Percentiles rank a stretch among this genome's conserved stretches.
phyloP scores from a whole-genome alignment of 2,113 vertebrate species.

The Vidua chalybeata region DNA sequence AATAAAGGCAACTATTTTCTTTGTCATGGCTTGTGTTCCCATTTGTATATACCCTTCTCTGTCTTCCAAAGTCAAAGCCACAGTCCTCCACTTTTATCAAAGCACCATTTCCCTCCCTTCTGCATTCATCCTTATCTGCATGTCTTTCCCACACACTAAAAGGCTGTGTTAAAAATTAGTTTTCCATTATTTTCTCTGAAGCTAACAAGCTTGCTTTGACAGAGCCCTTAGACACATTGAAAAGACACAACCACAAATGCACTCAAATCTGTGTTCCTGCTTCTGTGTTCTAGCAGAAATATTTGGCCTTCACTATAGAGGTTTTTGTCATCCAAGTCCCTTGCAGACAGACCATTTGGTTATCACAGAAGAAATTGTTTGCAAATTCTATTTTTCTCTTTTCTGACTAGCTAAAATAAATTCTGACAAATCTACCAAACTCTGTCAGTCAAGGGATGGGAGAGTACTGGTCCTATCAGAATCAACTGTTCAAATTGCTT shows the following conservation, averaged over 20 bases:
- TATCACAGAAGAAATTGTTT: background rate
- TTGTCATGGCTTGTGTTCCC: conserved; percentile 56
- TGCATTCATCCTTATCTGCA: background rate
- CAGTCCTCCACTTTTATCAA: conserved; percentile 4
- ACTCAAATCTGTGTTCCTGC: background rate
- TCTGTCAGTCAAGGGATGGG: background rate
- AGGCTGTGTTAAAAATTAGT: conserved; percentile 25
- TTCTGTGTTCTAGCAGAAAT: background rate
- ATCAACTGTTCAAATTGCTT: background rate
- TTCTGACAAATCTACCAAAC: background rate
- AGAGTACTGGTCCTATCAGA: background rate
- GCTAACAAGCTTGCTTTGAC: conserved; percentile 22
- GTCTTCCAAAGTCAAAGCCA: conserved; percentile 58
- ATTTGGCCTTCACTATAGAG: background rate
- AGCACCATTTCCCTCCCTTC: conserved; percentile 4
- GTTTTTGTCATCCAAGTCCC: background rate
- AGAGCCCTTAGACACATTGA: background rate
- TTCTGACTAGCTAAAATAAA: background rate
- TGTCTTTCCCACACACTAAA: conserved; percentile 7
- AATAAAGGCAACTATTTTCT: conserved; percentile 64
- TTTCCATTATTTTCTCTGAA: conserved; percentile 21
- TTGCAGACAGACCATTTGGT: background rate
- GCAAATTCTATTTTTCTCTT: background rate
- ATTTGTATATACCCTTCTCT: conserved; percentile 57
- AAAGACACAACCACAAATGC: conserved; percentile 23